Evolutionary conservation across 2,113 vertebrate species (phyloP), one percentile per base, ranked within the genome.

Genomic region (Pluvialis apricaria): DNA sequence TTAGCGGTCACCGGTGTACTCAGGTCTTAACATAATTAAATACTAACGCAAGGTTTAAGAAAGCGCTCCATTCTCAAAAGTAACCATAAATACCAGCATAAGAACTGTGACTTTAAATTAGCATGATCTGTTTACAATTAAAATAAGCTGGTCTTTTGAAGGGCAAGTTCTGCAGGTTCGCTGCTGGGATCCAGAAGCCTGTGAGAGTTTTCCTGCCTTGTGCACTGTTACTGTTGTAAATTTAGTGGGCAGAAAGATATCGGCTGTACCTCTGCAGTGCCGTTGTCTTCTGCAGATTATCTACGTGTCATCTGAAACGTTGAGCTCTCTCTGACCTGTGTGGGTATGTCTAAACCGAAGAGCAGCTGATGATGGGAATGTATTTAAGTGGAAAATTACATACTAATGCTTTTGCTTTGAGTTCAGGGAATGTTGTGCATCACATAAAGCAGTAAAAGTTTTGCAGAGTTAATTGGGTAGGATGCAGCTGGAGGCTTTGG

Each of bases 211-310:
- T 75, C 28, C 22, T 38, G 76, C 36, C 28, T 20, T 15, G 17
- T 13, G 45, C 1, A 0, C 19, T 44, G 0, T 32, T 6, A 1
- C 8, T 2, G 32, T 2, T 72, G 60, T 24, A 17, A 40, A 15
- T 8, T 10, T 2, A 10, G 32, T 1, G 38, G 76, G 88, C 52
- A n/a, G 42, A 19, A 24, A 4, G 45, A 1, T 9, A 4, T 2
- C 1, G 15, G 70, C 22, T 5, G 14, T 44, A 4, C 11, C 51
- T 15, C 24, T 3, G 38, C 3, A 5, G n/a, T 8, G 55, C 79
- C 6, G 22, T 8, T 57, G n/a, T 16, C 60, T 60, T 9, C n/a
- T 3, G 21, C 6, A 0, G 47, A 2, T 54, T 10, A 9, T 44
- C 36, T 19, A 0, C 4, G 6, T 14, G 45, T 26, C 18, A 7